A percentile compares a stretch with the other conserved stretches of the same genome.
Evolutionary conservation across 2,888 invertebrate genomes (phyloP).

Genomic region (Dolichomitus sp.): DNA sequence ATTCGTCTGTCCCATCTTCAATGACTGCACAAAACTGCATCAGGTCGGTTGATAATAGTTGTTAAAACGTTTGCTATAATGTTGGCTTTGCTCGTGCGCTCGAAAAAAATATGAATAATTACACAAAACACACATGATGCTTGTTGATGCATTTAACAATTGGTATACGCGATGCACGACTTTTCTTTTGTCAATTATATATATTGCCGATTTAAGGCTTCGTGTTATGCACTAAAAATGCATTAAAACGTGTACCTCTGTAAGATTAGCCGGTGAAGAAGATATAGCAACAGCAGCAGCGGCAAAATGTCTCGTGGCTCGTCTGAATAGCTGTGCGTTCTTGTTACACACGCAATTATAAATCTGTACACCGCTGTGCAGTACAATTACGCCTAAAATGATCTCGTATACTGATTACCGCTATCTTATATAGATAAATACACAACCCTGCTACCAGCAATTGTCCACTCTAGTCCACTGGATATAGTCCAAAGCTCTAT

Average conservation of each 20-base stretch:
- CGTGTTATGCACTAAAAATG: slow-evolving; percentile 55
- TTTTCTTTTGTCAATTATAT: slow-evolving; percentile 23
- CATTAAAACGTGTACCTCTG: slow-evolving; percentile 51
- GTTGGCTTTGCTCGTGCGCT: slow-evolving; percentile 45
- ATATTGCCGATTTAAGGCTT: slow-evolving; percentile 47
- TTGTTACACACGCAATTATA: slow-evolving; percentile 45
- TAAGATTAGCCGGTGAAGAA: slow-evolving; percentile 40
- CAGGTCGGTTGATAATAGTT: slow-evolving; percentile 18
- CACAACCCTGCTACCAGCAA: not conserved
- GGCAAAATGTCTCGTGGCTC: slow-evolving; percentile 52
- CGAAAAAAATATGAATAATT: not conserved
- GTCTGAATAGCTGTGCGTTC: slow-evolving; percentile 61
- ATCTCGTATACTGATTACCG: slow-evolving; percentile 43
- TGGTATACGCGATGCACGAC: slow-evolving; percentile 26
- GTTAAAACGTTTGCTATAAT: slow-evolving; percentile 5
- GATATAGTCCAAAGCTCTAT: not conserved
- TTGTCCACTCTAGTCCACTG: slow-evolving; percentile 12
- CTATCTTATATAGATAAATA: slow-evolving; percentile 14
- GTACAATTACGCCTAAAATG: slow-evolving; percentile 57
- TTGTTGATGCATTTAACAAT: slow-evolving; percentile 24
- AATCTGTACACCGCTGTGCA: slow-evolving; percentile 52
- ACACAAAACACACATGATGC: slow-evolving; percentile 16
- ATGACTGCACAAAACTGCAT: slow-evolving; percentile 40
- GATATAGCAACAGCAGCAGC: slow-evolving; percentile 28
- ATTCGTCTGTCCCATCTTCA: slow-evolving; percentile 41